Evolutionary conservation across 2,888 invertebrate species (phyloP).

Genomic region (Andrena fulva): DNA sequence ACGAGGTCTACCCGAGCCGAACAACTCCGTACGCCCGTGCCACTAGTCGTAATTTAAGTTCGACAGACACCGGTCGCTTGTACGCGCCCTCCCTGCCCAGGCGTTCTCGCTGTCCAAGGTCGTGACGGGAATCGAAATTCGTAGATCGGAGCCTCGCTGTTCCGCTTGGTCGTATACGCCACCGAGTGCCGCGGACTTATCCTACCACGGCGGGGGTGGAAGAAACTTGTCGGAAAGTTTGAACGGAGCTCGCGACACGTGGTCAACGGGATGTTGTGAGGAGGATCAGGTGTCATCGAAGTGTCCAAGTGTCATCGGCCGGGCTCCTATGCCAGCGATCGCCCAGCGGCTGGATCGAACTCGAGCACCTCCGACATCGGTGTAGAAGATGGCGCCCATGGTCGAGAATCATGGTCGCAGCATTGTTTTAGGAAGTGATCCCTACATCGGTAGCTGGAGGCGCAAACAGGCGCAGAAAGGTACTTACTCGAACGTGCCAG

Average conservation of each 20-base stretch:
- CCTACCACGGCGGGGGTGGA: background rate
- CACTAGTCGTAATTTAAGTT: constrained; percentile 70
- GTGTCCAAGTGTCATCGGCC: constrained; percentile 41
- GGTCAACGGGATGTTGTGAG: constrained; percentile 38
- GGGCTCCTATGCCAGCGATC: constrained; percentile 12
- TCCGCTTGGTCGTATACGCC: background rate
- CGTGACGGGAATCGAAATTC: constrained; percentile 35
- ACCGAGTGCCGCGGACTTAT: background rate
- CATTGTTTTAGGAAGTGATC: constrained; percentile 68
- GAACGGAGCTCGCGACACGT: constrained; percentile 28
- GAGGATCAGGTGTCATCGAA: background rate
- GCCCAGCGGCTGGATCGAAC: background rate
- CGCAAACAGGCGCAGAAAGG: constrained; percentile 73
- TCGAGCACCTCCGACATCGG: constrained; percentile 25
- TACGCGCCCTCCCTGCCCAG: constrained; percentile 5
- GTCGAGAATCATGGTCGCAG: constrained; percentile 66
- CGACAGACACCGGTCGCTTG: constrained; percentile 19
- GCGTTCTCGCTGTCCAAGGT: constrained; percentile 32
- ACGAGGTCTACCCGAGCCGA: constrained; percentile 39
- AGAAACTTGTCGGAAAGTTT: constrained; percentile 1
- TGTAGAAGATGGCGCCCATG: constrained; percentile 73
- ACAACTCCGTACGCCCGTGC: constrained; percentile 36
- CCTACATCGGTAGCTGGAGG: constrained; percentile 74
- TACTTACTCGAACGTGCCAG: constrained; percentile 17
- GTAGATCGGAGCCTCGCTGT: background rate